phyloP scores from a whole-genome alignment of 1,140 invertebrate species.

The Pogonognathellus flavescens region DNA sequence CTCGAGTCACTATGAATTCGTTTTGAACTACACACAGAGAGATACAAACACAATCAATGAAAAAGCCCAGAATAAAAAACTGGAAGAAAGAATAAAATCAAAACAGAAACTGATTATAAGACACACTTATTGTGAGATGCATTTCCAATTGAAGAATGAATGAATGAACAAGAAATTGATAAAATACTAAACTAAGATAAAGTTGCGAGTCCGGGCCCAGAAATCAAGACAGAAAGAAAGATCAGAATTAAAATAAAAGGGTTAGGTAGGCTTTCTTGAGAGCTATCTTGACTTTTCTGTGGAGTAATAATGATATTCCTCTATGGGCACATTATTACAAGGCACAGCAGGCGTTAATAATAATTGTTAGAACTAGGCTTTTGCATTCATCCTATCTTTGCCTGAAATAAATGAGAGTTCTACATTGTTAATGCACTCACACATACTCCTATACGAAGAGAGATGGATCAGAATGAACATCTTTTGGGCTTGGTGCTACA shows the following conservation, averaged over 20 bases:
- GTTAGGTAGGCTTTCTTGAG: conserved; percentile 17
- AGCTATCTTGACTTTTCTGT: background rate
- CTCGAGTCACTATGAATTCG: background rate
- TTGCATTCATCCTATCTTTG: background rate
- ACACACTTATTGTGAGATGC: background rate
- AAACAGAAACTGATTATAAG: background rate
- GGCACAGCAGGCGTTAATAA: conserved; percentile 46
- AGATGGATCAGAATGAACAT: background rate
- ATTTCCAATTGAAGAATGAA: background rate
- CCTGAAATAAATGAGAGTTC: conserved; percentile 1
- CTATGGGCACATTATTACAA: conserved; percentile 21
- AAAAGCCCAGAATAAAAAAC: background rate
- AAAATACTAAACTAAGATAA: background rate
- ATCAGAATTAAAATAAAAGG: conserved; percentile 24
- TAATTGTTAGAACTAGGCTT: conserved; percentile 46
- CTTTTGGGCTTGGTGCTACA: conserved; percentile 41
- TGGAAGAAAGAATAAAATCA: background rate
- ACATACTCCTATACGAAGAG: background rate
- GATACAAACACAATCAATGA: background rate
- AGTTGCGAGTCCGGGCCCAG: no score
- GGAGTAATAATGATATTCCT: conserved; percentile 27
- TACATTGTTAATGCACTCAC: background rate
- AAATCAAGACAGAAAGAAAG: background rate
- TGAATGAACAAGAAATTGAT: background rate
- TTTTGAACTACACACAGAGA: background rate